Evolutionary conservation across 1,140 invertebrate species (phyloP).

Genomic region (Drosophila sturtevanti): DNA sequence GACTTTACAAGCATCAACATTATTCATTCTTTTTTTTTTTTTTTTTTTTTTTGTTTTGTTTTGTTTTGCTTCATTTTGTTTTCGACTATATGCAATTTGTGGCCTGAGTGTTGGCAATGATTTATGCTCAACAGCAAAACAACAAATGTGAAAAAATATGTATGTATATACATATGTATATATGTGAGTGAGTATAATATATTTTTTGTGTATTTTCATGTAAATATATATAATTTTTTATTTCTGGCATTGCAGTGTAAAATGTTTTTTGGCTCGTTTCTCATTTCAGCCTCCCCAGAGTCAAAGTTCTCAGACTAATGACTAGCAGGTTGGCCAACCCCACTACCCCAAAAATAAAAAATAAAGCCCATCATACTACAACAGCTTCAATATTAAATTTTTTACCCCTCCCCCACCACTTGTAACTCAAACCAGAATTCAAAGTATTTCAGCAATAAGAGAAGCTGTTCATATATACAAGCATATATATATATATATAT

Average conservation of each 20-base stretch:
- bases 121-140: conserved; percentile 35
- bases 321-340: conserved; percentile 10
- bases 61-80: too few relatives aligned
- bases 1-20: conserved; percentile 9
- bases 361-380: neutral
- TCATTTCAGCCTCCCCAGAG: neutral
- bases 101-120: conserved; percentile 29
- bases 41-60: too few relatives aligned
- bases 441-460: conserved; percentile 43
- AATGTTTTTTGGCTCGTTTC: conserved; percentile 25
- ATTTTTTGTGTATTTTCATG: neutral
- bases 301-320: conserved; percentile 39
- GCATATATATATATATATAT: too few relatives aligned
- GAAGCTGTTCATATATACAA: conserved; percentile 22
- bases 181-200: neutral
- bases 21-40: conserved; percentile 4
- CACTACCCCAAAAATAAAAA: neutral
- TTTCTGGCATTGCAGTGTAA: conserved; percentile 15
- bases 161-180: neutral
- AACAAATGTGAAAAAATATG: conserved; percentile 12
- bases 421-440: conserved; percentile 19
- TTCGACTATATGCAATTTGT: conserved; percentile 37
- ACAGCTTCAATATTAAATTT: conserved; percentile 38
- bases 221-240: conserved; percentile 15
- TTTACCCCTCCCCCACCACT: neutral